Evolutionary conservation across 2,113 vertebrate genomes (phyloP).

Genomic region (Nycticorax nycticorax): DNA sequence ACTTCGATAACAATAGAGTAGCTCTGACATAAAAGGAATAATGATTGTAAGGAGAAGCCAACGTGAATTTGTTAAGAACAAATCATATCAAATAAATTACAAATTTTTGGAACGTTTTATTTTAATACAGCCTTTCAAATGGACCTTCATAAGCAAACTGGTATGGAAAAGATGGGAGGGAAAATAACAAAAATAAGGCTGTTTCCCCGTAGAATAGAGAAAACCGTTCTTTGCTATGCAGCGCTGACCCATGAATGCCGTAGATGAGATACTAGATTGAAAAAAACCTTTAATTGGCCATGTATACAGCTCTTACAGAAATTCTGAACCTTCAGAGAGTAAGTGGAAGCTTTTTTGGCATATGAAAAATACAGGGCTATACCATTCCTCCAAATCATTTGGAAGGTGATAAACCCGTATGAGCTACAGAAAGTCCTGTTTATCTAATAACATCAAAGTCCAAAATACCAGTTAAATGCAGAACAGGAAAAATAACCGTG

Average conservation of each 20-base stretch:
- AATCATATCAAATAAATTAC: neutral
- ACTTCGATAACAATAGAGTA: neutral
- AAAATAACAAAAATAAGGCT: neutral
- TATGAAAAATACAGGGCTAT: neutral
- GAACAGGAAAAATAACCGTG: neutral
- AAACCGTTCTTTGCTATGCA: neutral
- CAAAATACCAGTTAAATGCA: neutral
- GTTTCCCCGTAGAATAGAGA: neutral
- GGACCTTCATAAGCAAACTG: neutral
- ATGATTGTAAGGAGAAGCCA: neutral
- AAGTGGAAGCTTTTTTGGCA: neutral
- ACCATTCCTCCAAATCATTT: neutral
- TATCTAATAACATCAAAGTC: neutral
- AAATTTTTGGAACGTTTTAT: neutral
- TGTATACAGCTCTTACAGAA: neutral
- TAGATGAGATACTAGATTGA: neutral
- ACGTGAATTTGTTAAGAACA: neutral
- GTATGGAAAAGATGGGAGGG: neutral
- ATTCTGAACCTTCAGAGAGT: neutral
- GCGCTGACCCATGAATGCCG: neutral
- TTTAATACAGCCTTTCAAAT: neutral
- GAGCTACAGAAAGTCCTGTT: neutral
- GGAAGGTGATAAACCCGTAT: neutral
- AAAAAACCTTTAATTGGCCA: accelerated
- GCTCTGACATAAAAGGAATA: neutral